Percentiles rank a stretch among this genome's conserved stretches.
Conservation (phyloP, 2,888 invertebrate genomes). For the Rhimphoctona megacephalus region DNA sequence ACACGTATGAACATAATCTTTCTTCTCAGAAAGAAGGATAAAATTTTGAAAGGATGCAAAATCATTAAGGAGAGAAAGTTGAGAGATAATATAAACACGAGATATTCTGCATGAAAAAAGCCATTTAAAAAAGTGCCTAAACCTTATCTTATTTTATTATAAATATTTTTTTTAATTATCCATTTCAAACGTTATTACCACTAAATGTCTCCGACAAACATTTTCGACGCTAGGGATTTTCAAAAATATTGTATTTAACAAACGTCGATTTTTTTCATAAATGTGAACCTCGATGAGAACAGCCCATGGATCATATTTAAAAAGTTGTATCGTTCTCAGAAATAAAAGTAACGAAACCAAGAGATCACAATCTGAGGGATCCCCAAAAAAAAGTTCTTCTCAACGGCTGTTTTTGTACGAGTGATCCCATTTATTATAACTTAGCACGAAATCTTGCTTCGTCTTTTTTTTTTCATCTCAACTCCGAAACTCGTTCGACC, state of each 20-base stretch:
- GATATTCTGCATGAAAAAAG: not conserved
- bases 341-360: slow-evolving; percentile 1
- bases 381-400: not conserved
- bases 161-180: not conserved
- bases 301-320: too few relatives aligned
- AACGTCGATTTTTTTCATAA: not conserved
- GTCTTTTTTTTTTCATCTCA: not conserved
- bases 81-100: not conserved
- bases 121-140: not conserved
- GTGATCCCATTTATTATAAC: not conserved
- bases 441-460: not conserved
- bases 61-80: slow-evolving; percentile 61
- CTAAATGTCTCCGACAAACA: not conserved
- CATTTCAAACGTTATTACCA: not conserved
- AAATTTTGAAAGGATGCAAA: slow-evolving; percentile 38
- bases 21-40: not conserved
- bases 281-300: not conserved
- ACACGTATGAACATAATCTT: not conserved
- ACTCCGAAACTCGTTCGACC: not conserved
- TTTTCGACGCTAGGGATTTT: not conserved
- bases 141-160: not conserved
- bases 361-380: not conserved
- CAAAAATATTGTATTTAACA: not conserved
- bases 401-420: not conserved
- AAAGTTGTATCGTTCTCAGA: not conserved